Evolutionary conservation across 1,140 invertebrate genomes (phyloP).

Genomic region (Lepidurus packardi): DNA sequence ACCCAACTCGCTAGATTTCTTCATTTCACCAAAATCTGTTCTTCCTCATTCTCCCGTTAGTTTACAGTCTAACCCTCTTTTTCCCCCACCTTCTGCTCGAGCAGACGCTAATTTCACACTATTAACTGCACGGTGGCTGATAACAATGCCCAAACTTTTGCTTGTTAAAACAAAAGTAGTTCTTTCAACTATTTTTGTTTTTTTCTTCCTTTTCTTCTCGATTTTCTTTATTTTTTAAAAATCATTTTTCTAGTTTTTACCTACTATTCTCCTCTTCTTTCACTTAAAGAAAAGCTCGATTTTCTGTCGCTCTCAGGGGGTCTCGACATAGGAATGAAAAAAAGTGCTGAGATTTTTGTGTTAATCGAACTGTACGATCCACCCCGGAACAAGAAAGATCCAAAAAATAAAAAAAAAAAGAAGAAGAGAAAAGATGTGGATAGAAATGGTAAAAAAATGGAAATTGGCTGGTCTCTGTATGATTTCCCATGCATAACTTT

Average conservation of each 20-base stretch:
- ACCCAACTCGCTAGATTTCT: not conserved
- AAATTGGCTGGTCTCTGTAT: slow-evolving; percentile 15
- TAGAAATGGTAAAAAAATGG: slow-evolving; percentile 20
- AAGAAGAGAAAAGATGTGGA: not conserved
- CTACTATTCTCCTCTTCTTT: not conserved
- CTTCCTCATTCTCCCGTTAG: not conserved
- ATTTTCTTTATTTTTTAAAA: not conserved
- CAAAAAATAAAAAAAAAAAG: not conserved
- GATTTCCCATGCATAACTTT: slow-evolving; percentile 22
- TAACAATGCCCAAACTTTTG: not conserved
- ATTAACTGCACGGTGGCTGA: slow-evolving; percentile 18
- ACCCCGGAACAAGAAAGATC: not conserved
- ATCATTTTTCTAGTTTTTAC: slow-evolving; percentile 1
- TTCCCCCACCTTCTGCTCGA: not conserved
- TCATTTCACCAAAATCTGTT: slow-evolving; percentile 15
- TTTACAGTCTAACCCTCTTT: not conserved
- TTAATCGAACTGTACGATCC: not conserved
- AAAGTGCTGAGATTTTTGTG: slow-evolving; percentile 9
- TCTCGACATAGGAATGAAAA: not conserved
- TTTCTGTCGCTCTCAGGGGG: not conserved
- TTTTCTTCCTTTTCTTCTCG: not conserved
- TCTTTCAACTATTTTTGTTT: too few relatives aligned
- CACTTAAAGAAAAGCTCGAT: not conserved
- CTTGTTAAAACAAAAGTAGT: not conserved
- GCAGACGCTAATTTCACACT: slow-evolving; percentile 15